These are phyloP conservation scores for Cheilosia pagana DNA, from an alignment of 2,888 invertebrate genomes.

Conservation along the genomic window DNA sequence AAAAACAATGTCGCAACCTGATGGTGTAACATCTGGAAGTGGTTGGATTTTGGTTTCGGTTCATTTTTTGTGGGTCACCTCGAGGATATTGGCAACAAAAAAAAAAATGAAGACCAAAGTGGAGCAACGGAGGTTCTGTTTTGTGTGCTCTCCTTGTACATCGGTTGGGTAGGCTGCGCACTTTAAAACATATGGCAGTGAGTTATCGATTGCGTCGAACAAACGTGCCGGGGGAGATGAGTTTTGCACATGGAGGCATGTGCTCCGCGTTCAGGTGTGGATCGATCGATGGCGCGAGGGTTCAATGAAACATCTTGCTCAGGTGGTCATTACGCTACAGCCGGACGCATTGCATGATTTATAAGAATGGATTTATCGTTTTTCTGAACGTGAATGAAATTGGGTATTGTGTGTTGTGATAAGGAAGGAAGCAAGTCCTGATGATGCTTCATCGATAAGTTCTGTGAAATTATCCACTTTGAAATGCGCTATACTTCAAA, in stretches of 20 bases:
- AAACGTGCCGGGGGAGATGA: slow-evolving; percentile 4
- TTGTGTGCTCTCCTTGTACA: slow-evolving; percentile 7
- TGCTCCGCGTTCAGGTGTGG: slow-evolving; percentile 28
- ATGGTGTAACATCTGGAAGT: slow-evolving; percentile 34
- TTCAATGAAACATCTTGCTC: slow-evolving; percentile 49
- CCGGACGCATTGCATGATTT: slow-evolving; percentile 10
- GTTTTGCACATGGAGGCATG: slow-evolving; percentile 27
- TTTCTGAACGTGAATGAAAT: background rate
- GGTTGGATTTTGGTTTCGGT: slow-evolving; percentile 27
- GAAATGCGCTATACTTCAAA: no score
- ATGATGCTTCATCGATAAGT: no score
- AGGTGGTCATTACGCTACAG: slow-evolving; percentile 32
- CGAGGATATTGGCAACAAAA: background rate
- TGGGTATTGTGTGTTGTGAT: background rate
- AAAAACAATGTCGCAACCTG: slow-evolving; percentile 42
- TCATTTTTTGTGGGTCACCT: slow-evolving; percentile 48
- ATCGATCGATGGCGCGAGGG: slow-evolving; percentile 3
- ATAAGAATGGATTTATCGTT: background rate
- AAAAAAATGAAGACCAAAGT: background rate
- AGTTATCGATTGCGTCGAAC: slow-evolving; percentile 49
- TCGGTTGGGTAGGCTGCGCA: slow-evolving; percentile 6
- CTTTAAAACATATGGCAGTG: slow-evolving; percentile 34
- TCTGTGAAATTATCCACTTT: no score
- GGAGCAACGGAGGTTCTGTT: slow-evolving; percentile 7
- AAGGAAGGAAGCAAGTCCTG: no score